Evolutionary conservation across 2,888 invertebrate species (phyloP), one percentile per base, ranked within the genome.

Genomic region (Schizotus pectinicornis): DNA sequence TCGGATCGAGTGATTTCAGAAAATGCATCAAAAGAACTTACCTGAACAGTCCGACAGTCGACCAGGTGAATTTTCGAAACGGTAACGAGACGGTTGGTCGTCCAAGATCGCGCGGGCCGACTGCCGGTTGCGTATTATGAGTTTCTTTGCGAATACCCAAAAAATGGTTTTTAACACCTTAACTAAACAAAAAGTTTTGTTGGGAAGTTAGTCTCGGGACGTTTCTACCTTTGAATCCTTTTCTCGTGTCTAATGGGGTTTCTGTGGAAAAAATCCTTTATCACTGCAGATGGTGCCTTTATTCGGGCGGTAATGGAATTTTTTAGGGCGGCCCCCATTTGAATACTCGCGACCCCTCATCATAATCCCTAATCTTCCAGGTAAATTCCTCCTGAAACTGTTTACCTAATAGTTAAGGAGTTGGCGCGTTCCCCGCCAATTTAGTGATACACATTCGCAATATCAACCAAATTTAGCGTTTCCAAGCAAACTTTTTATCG

Each of bases 81-180:
- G 22, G 22, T 22, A 11, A 11, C 41, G 9, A 3, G 5, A 22
- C 22, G 22, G 22, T 22, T 3, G 5, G 3, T 2, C 13, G n/a
- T 14, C 7, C 3, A 9, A 12, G 9, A 12, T 5, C n/a, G 12
- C 12, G 12, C 14, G 7, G 2, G 41, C 2, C 14, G 12, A 11
- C n/a, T 14, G n/a, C n/a, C n/a, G n/a, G n/a, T n/a, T n/a, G n/a
- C 14, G 41, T 11, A 41, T n/a, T n/a, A n/a, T 22, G 33, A 11
- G 22, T 22, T 22, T 55, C n/a, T 22, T 48, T 48, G 39, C 42
- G 11, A 12, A 43, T 51, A 35, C 22, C 53, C 32, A 34, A 53
- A 39, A 36, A 42, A 34, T 46, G 30, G 33, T 33, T 49, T 51
- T 56, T 56, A 56, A 56, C 56, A 56, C 56, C 51, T 56, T 56